phyloP scores from a whole-genome alignment of 2,113 vertebrate genomes.

The Eulacestoma nigropectus region DNA sequence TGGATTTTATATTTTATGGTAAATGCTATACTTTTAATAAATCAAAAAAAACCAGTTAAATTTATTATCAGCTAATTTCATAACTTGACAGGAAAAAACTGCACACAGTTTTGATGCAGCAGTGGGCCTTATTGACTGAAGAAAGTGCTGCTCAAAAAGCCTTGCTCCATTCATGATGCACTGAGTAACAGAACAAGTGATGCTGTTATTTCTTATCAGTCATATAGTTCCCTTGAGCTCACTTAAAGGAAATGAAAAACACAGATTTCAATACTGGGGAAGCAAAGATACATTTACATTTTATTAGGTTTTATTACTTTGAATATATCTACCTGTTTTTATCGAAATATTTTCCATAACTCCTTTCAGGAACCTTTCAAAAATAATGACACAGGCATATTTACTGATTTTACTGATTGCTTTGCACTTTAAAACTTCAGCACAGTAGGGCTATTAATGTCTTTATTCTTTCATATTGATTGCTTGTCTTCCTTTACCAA shows the following conservation, averaged over 20 bases:
- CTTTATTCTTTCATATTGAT: background rate
- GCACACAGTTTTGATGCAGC: background rate
- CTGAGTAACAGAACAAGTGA: background rate
- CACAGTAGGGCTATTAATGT: background rate
- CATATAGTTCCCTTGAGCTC: background rate
- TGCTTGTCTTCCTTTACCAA: background rate
- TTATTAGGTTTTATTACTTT: background rate
- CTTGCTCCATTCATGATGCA: background rate
- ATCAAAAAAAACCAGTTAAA: background rate
- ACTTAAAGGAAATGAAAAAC: slow-evolving; percentile 36
- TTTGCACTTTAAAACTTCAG: background rate
- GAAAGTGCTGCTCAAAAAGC: background rate
- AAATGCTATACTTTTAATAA: background rate
- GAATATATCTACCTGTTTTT: background rate
- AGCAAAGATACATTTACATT: background rate
- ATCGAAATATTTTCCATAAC: background rate
- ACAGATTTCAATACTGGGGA: background rate
- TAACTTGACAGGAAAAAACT: background rate
- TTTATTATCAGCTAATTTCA: background rate
- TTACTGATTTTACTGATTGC: background rate
- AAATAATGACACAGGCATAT: background rate
- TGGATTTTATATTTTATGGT: background rate
- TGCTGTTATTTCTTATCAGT: background rate
- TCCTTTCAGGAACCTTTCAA: background rate
- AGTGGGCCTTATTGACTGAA: background rate